A percentile compares a stretch with the other conserved stretches of the same genome.
phyloP scores from a whole-genome alignment of 2,797 vertebrate genomes.

The Galagoides demidoff region DNA sequence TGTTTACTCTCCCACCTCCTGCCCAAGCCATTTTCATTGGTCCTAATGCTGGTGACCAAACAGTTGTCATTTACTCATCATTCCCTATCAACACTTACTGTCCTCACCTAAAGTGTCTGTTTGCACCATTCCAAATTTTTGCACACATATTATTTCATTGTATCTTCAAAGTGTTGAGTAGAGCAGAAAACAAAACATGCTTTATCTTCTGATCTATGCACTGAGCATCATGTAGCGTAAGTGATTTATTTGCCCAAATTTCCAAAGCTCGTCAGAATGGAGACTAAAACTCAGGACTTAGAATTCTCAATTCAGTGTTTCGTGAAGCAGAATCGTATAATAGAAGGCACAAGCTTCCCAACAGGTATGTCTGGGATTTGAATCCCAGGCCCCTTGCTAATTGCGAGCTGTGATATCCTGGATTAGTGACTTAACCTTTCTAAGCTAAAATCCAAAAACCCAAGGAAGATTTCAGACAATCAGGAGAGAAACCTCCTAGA shows the following conservation, averaged over 20 bases:
- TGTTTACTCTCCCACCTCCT: neutral
- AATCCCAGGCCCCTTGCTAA: constrained; percentile 3
- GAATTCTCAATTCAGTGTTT: neutral
- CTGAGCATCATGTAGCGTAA: neutral
- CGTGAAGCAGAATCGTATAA: constrained; percentile 1
- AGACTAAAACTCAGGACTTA: constrained; percentile 17
- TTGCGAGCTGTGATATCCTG: neutral
- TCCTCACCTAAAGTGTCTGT: neutral
- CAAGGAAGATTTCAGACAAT: constrained; percentile 29
- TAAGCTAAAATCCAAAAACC: constrained; percentile 57
- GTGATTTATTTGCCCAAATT: neutral
- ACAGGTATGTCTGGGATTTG: neutral
- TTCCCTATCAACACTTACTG: neutral
- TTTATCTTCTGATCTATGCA: constrained; percentile 3
- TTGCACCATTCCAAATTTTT: neutral
- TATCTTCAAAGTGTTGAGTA: neutral
- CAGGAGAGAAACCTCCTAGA: constrained; percentile 15
- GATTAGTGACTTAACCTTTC: constrained; percentile 62
- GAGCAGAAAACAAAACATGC: constrained; percentile 45
- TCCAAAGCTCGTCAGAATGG: constrained; percentile 31
- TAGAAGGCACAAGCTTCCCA: constrained; percentile 6
- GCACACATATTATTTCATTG: constrained; percentile 32
- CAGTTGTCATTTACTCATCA: neutral
- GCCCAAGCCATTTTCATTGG: neutral
- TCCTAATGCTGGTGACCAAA: neutral